A percentile compares a stretch with the other conserved stretches of the same genome.
Conservation (phyloP, 2,113 vertebrate species). For the Cavia aperea region DNA sequence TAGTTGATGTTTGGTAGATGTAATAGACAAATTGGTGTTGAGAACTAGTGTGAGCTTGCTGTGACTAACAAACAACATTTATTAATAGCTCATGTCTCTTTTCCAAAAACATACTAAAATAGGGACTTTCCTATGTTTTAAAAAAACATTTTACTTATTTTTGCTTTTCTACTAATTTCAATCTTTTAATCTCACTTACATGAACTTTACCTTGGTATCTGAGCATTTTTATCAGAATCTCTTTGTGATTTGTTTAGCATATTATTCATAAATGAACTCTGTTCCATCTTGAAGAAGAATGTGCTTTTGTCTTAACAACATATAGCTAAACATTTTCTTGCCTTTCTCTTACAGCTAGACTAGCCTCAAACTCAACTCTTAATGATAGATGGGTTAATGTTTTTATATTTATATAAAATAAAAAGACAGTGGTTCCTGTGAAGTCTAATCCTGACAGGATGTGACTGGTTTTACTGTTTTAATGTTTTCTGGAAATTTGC, state of each 20-base stretch:
- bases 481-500: not conserved
- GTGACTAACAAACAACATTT: not conserved
- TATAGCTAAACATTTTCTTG: not conserved
- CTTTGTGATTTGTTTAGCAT: not conserved
- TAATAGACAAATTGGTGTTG: not conserved
- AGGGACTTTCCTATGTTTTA: not conserved
- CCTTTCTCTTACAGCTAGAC: not conserved
- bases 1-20: not conserved
- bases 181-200: not conserved
- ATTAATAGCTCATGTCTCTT: not conserved
- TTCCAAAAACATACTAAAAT: not conserved
- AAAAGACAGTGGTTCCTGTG: not conserved
- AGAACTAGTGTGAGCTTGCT: not conserved
- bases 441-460: not conserved
- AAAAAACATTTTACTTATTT: not conserved
- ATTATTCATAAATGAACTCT: not conserved
- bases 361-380: not conserved
- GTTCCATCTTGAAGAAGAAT: not conserved
- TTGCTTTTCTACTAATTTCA: not conserved
- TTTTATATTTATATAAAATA: not conserved
- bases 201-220: not conserved
- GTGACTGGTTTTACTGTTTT: not conserved
- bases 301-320: not conserved
- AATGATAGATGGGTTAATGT: not conserved
- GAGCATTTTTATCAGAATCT: not conserved